Evolutionary conservation across 35 echinoderm and acorn worm genomes (phyloP).

Genomic region (Lytechinus pictus): DNA sequence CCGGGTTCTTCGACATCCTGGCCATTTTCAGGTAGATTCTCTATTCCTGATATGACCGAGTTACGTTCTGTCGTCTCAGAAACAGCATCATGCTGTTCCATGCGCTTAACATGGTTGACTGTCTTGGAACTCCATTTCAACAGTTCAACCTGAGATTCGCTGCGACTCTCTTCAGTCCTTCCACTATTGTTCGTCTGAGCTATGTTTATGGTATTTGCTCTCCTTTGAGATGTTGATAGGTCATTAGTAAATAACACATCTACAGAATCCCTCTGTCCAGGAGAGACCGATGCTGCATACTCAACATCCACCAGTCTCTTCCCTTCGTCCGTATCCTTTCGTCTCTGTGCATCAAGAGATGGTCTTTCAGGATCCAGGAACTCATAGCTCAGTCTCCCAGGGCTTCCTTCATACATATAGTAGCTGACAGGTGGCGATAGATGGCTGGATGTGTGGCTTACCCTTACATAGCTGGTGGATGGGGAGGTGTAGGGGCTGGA

Average conservation of each 20-base stretch:
- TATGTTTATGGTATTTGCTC: neutral
- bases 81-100: neutral
- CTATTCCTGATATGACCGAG: conserved; percentile 9
- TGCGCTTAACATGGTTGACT: neutral
- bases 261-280: neutral
- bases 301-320: neutral
- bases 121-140: neutral
- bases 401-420: neutral
- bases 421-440: conserved; percentile 32
- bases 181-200: neutral
- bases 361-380: neutral
- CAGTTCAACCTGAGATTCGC: neutral
- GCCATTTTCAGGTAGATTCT: neutral
- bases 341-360: neutral
- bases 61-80: neutral
- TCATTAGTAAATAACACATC: neutral
- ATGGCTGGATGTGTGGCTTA: neutral
- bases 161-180: neutral
- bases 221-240: neutral
- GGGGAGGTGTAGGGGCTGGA: neutral
- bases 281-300: neutral
- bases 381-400: neutral
- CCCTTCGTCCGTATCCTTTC: neutral
- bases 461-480: neutral
- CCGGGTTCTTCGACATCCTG: conserved; percentile 50